Percentiles rank a stretch among this genome's conserved stretches.
phyloP scores from a whole-genome alignment of 2,113 vertebrate species.

The Callipepla californica region DNA sequence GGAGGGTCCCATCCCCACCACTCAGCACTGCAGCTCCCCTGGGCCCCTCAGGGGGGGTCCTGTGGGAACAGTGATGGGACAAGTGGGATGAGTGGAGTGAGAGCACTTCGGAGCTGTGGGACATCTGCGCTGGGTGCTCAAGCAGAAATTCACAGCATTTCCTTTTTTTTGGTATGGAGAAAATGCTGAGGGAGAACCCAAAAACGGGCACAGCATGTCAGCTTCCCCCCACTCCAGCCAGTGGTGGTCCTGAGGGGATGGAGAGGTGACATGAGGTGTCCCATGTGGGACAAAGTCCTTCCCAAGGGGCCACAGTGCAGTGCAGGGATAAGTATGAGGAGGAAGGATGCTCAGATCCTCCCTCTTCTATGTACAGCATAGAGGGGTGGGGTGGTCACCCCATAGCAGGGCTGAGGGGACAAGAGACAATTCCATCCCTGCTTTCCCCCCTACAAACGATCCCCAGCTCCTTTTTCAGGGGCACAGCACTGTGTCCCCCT shows the following conservation, averaged over 20 bases:
- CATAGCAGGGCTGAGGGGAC: background rate
- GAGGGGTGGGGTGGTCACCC: background rate
- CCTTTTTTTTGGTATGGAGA: background rate
- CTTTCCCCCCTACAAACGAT: background rate
- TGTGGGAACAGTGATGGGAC: background rate
- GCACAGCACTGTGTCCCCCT: accelerated
- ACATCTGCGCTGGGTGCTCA: background rate
- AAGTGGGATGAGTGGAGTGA: accelerated
- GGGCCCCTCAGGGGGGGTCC: accelerated
- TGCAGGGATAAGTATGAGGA: accelerated
- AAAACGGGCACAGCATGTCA: background rate
- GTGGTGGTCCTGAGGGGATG: accelerated
- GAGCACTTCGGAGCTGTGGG: background rate
- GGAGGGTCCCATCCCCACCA: background rate
- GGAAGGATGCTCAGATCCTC: background rate
- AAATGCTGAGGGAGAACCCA: background rate
- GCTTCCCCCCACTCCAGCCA: background rate
- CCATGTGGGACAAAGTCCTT: background rate
- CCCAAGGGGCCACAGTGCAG: accelerated
- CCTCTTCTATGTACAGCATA: accelerated
- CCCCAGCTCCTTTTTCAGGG: background rate
- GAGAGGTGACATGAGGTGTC: background rate
- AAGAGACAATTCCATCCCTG: background rate
- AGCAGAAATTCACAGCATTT: background rate
- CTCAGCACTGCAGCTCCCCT: background rate